Percentiles rank a stretch among this genome's conserved stretches.
Conservation (phyloP, 2,797 vertebrate species). For the Phataginus tricuspis region DNA sequence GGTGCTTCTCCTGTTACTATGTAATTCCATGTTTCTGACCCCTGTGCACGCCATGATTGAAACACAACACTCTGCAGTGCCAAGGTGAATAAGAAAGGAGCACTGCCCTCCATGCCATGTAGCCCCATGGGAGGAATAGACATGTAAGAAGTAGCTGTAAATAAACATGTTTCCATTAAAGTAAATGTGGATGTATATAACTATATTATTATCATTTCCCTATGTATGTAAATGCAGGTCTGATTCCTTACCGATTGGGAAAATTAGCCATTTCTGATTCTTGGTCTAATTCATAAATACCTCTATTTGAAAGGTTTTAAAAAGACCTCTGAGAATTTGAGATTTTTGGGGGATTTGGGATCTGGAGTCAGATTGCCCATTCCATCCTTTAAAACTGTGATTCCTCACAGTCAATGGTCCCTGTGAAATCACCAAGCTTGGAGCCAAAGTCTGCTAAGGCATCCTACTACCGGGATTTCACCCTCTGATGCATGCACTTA, state of each 20-base stretch:
- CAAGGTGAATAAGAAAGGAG: neutral
- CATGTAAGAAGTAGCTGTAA: neutral
- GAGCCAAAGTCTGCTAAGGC: neutral
- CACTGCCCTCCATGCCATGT: accelerated
- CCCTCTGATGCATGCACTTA: neutral
- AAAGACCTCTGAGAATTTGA: neutral
- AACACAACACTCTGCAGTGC: neutral
- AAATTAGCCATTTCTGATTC: neutral
- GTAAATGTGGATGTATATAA: neutral
- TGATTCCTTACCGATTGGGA: neutral
- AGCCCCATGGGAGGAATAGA: neutral
- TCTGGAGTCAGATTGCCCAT: neutral
- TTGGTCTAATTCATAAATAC: neutral
- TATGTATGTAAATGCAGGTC: neutral
- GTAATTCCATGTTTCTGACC: neutral
- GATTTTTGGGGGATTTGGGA: neutral
- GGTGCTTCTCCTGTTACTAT: neutral
- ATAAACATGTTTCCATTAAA: neutral
- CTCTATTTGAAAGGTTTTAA: neutral
- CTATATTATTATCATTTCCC: neutral
- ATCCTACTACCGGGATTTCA: neutral
- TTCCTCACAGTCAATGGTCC: accelerated
- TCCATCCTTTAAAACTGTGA: neutral
- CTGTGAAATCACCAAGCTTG: neutral
- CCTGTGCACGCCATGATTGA: neutral